Evolutionary conservation across 2,113 vertebrate species (phyloP).

Genomic region (Colistium nudipinnis): DNA sequence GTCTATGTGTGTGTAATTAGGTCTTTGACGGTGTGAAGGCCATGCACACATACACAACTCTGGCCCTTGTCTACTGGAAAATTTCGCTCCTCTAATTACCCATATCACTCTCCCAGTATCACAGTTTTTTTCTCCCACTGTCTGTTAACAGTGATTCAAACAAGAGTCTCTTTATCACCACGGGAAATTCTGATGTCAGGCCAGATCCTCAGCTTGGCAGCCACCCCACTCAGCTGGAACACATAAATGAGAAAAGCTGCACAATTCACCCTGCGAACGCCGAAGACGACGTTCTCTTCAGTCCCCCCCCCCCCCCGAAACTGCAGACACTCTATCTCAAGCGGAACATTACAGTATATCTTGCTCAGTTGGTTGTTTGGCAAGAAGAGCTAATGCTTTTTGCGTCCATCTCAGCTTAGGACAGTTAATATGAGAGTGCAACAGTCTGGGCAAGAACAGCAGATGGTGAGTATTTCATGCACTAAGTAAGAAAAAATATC

Average conservation of each 20-base stretch:
- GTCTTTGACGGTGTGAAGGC: conserved; percentile 41
- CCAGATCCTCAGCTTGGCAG: conserved; percentile 73
- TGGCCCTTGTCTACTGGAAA: conserved; percentile 50
- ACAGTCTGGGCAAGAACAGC: conserved; percentile 21
- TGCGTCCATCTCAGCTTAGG: conserved; percentile 33
- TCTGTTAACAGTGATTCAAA: conserved; percentile 63
- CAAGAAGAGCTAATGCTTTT: conserved; percentile 27
- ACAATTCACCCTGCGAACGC: conserved; percentile 42
- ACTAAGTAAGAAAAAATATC: not conserved
- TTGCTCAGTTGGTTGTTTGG: conserved; percentile 27
- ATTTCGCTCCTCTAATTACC: conserved; percentile 64
- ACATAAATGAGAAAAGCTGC: conserved; percentile 63
- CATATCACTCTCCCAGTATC: conserved; percentile 55
- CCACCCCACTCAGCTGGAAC: conserved; percentile 64
- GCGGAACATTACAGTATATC: conserved; percentile 54
- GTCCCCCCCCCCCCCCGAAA: conserved; percentile 27
- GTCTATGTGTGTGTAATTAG: conserved; percentile 21
- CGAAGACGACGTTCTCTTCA: conserved; percentile 37
- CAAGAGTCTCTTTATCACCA: conserved; percentile 75
- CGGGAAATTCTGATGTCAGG: conserved; percentile 73
- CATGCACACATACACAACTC: conserved; percentile 19
- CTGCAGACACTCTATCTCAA: conserved; percentile 34
- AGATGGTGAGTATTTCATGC: conserved; percentile 10
- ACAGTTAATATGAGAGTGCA: not conserved
- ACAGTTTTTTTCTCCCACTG: conserved; percentile 29